Conservation (phyloP, 2,113 vertebrate species). For the Anguilla japonica region DNA sequence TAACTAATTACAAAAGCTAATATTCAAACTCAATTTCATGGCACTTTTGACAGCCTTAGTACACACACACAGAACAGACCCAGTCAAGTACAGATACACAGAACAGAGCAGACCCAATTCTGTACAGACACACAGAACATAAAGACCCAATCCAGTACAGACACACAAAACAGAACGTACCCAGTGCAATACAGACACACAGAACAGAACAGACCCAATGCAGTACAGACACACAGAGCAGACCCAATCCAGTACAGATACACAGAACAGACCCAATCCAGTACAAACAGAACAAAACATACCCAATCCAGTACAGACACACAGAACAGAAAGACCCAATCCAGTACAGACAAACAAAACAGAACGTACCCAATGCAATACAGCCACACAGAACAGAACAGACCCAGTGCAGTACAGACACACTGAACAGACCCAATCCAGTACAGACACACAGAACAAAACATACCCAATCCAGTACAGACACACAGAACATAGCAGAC, state of each 20-base stretch:
- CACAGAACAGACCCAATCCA: not conserved
- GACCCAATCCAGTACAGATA: slow-evolving; percentile 8
- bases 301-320: not conserved
- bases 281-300: slow-evolving; percentile 6
- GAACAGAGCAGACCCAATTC: not conserved
- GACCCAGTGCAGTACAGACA: not conserved
- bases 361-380: too few species aligned
- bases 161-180: not conserved
- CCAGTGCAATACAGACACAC: slow-evolving; percentile 24
- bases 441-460: not conserved
- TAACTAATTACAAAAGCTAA: too few species aligned
- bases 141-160: not conserved
- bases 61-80: not conserved
- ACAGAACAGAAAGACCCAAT: too few species aligned
- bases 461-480: not conserved
- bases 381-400: too few species aligned
- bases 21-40: too few species aligned
- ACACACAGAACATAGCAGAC: too few species aligned
- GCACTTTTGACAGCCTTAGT: too few species aligned
- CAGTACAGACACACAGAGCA: slow-evolving; percentile 20
- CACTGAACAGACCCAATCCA: not conserved
- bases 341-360: too few species aligned
- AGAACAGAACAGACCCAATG: slow-evolving; percentile 18
- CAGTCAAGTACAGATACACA: not conserved
- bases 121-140: not conserved